Conservation (phyloP, 2,888 invertebrate species). For the Steinernema carpocapsae region DNA sequence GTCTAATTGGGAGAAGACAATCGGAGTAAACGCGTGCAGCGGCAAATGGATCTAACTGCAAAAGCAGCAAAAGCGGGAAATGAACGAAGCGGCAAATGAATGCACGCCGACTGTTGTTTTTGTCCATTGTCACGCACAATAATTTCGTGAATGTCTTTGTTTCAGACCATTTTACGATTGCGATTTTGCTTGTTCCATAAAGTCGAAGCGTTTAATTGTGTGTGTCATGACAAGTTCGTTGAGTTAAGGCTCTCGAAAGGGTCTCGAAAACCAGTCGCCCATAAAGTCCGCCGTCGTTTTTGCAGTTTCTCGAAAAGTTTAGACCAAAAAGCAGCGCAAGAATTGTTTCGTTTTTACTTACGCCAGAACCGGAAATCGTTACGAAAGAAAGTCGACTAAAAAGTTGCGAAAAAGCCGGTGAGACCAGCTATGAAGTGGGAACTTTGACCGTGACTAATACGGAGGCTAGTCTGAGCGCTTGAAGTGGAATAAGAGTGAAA, state of each 20-base stretch:
- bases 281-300: not conserved
- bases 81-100: constrained; percentile 12
- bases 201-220: not conserved
- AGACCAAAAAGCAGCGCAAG: no score
- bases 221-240: not conserved
- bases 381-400: no score
- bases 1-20: not conserved
- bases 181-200: constrained; percentile 27
- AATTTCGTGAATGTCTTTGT: constrained; percentile 29
- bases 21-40: not conserved
- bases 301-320: no score
- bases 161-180: constrained; percentile 31
- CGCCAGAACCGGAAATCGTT: no score
- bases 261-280: not conserved
- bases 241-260: constrained; percentile 13
- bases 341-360: no score
- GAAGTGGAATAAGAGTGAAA: no score
- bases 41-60: not conserved
- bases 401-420: no score
- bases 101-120: constrained; percentile 4
- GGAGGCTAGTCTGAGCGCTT: no score
- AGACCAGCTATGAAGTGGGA: no score
- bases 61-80: constrained; percentile 26
- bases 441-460: no score
- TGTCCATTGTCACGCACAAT: constrained; percentile 19